Percentiles rank a stretch among this genome's conserved stretches.
Evolutionary conservation across 2,797 vertebrate species (phyloP).

Genomic region (Hemitrygon akajei): DNA sequence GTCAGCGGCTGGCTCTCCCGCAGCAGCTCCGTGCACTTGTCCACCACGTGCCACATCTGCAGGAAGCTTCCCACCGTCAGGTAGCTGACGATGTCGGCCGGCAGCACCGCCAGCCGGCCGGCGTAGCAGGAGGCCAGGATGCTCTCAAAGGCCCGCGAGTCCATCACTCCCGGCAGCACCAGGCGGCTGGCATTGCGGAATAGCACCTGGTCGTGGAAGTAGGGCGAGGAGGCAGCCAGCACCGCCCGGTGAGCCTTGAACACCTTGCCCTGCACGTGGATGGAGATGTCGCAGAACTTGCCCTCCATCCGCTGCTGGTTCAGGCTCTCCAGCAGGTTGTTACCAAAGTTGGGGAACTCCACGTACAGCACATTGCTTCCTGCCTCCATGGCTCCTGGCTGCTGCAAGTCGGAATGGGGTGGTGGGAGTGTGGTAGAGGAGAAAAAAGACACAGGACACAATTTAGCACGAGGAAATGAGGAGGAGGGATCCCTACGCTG

Average conservation of each 20-base stretch:
- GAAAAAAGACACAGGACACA: not conserved
- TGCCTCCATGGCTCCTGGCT: not conserved
- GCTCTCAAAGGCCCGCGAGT: constrained; percentile 79
- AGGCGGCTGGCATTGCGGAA: constrained; percentile 82
- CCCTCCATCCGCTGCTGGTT: constrained; percentile 82
- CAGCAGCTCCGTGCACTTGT: constrained; percentile 87
- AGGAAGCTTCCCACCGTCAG: constrained; percentile 88
- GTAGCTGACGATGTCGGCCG: constrained; percentile 81
- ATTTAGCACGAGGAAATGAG: not conserved
- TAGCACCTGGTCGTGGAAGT: constrained; percentile 88
- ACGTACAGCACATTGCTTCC: constrained; percentile 63
- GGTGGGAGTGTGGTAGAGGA: not conserved
- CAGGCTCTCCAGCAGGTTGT: constrained; percentile 74
- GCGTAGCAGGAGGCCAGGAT: constrained; percentile 84
- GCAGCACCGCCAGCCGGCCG: constrained; percentile 76
- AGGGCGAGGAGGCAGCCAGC: constrained; percentile 82
- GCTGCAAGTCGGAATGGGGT: not conserved
- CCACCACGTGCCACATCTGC: constrained; percentile 96
- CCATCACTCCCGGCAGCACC: constrained; percentile 80
- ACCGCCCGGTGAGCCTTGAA: constrained; percentile 88
- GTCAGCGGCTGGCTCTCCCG: constrained; percentile 51
- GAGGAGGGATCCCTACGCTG: no score
- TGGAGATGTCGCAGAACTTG: constrained; percentile 81
- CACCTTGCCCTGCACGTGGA: constrained; percentile 82
- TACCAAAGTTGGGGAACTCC: constrained; percentile 73